Conservation (phyloP, 2,113 vertebrate genomes). For the Mirza zaza region DNA sequence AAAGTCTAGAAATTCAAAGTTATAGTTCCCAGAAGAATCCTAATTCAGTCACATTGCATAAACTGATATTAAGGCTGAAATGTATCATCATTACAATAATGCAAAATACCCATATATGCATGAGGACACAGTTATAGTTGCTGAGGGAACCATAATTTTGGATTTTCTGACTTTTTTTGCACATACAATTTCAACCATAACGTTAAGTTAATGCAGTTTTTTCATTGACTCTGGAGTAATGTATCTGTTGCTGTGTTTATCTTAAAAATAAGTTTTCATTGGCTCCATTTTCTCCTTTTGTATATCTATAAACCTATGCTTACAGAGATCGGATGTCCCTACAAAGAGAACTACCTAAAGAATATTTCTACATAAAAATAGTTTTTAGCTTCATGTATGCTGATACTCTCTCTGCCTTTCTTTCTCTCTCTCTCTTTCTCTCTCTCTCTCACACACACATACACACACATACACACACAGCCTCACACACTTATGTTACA, state of each 20-base stretch:
- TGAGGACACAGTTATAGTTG: constrained; percentile 69
- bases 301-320: constrained; percentile 62
- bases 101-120: constrained; percentile 62
- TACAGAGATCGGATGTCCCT: constrained; percentile 79
- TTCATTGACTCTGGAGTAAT: constrained; percentile 64
- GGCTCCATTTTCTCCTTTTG: constrained; percentile 20
- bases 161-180: constrained; percentile 69
- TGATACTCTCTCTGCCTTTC: constrained; percentile 76
- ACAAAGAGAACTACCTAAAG: constrained; percentile 82
- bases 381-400: constrained; percentile 79
- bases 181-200: constrained; percentile 64
- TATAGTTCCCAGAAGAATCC: constrained; percentile 64
- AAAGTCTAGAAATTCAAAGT: constrained; percentile 70
- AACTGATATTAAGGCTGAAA: constrained; percentile 70
- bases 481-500: constrained; percentile 80
- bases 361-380: constrained; percentile 83
- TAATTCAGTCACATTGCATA: constrained; percentile 65
- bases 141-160: constrained; percentile 75
- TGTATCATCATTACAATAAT: constrained; percentile 64
- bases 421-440: too few relatives aligned
- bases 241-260: constrained; percentile 68
- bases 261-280: constrained; percentile 68
- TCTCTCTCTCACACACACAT: too few relatives aligned
- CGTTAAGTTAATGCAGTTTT: constrained; percentile 69
- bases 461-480: constrained; percentile 66